phyloP scores from a whole-genome alignment of 2,113 vertebrate species.

The Megaptera novaeangliae region DNA sequence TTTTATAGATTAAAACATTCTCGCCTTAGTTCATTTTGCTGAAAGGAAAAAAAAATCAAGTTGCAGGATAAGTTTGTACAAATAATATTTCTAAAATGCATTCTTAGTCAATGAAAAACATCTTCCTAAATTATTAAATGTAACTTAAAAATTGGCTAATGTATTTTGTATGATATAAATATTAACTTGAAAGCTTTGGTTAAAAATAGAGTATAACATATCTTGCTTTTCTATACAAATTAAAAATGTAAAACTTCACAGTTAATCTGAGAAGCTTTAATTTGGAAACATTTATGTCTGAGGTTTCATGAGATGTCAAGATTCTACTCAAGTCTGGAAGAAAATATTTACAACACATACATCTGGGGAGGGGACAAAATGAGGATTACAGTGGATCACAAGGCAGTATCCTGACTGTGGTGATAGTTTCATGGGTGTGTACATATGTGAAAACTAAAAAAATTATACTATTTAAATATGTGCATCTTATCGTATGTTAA shows the following conservation, averaged over 20 bases:
- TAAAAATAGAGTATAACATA: neutral
- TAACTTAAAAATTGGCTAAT: neutral
- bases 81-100: neutral
- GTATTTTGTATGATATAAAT: neutral
- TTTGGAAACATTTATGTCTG: neutral
- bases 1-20: neutral
- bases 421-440: too few species aligned
- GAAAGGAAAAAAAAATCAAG: neutral
- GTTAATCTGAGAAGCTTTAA: neutral
- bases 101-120: neutral
- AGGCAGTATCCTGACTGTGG: fast-evolving
- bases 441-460: neutral
- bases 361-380: neutral
- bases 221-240: neutral
- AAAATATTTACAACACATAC: neutral
- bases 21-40: neutral
- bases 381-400: fast-evolving
- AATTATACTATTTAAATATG: fast-evolving
- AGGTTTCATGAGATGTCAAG: neutral
- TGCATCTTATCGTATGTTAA: neutral
- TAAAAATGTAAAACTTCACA: neutral
- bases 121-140: neutral
- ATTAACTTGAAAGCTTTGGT: neutral
- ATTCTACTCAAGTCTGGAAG: neutral
- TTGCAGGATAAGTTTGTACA: neutral